These are phyloP conservation scores for Melinopterus prodromus DNA, from an alignment of 2,888 invertebrate species.

Conservation along the genomic window DNA sequence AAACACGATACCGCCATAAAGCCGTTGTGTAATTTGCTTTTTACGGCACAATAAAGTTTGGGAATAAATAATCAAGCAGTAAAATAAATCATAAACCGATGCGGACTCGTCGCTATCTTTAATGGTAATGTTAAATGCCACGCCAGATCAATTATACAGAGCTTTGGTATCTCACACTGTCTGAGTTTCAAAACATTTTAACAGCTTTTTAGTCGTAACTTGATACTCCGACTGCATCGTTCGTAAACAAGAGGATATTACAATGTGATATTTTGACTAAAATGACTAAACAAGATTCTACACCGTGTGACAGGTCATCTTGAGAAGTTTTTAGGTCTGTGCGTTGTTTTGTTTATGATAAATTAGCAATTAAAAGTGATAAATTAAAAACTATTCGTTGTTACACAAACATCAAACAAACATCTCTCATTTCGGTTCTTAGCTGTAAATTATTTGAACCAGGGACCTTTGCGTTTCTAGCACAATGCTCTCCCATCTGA, in stretches of 20 bases:
- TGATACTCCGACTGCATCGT: not conserved
- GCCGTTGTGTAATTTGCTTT: slow-evolving; percentile 31
- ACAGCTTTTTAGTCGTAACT: not conserved
- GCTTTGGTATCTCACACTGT: not conserved
- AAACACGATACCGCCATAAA: slow-evolving; percentile 34
- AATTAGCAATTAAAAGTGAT: too few species aligned
- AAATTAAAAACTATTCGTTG: too few species aligned
- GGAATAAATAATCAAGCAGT: slow-evolving; percentile 38
- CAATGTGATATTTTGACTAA: not conserved
- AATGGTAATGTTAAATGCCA: not conserved
- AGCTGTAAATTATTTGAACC: too few species aligned
- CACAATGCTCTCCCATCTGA: too few species aligned
- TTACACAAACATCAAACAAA: too few species aligned
- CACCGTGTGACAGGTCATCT: too few species aligned
- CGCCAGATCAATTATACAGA: not conserved
- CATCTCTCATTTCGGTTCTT: too few species aligned
- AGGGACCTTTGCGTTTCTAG: too few species aligned
- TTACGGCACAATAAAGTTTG: slow-evolving; percentile 34
- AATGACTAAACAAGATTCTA: too few species aligned
- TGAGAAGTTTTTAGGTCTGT: too few species aligned
- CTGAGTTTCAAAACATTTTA: not conserved
- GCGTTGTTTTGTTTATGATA: too few species aligned
- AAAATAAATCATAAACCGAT: slow-evolving; percentile 33
- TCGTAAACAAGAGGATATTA: not conserved
- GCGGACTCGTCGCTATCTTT: not conserved